These are phyloP conservation scores for Amphiduros pacificus DNA, from an alignment of 2,888 invertebrate species.

Conservation along the genomic window DNA sequence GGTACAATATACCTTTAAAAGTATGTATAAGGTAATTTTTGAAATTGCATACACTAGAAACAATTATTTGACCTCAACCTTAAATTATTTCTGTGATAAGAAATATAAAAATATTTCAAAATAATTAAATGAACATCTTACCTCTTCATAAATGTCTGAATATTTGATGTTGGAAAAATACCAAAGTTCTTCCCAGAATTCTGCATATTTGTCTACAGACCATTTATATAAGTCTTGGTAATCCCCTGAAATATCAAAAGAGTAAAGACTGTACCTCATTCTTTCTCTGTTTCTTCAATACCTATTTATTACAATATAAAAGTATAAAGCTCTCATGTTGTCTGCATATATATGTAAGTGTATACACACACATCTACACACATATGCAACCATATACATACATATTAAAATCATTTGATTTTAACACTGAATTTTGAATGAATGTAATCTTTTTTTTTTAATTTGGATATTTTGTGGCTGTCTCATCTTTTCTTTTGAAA, in stretches of 20 bases:
- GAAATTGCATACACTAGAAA: too few species aligned
- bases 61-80: too few species aligned
- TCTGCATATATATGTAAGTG: background rate
- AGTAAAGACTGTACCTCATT: too few species aligned
- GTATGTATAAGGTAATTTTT: too few species aligned
- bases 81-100: too few species aligned
- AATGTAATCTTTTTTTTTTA: too few species aligned
- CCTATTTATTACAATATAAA: too few species aligned
- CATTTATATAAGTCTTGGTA: conserved; percentile 62
- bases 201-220: conserved; percentile 61
- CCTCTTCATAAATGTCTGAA: conserved; percentile 53
- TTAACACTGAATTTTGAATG: background rate
- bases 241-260: conserved; percentile 43
- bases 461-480: background rate
- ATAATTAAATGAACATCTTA: conserved; percentile 24
- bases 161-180: conserved; percentile 57
- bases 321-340: too few species aligned
- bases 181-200: conserved; percentile 63
- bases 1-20: too few species aligned
- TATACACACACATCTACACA: background rate
- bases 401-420: background rate
- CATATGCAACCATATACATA: too few species aligned
- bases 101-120: background rate
- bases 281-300: too few species aligned
- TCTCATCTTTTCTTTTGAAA: too few species aligned